Conservation (phyloP, 2,113 vertebrate species). For the Heterochromis multidens region DNA sequence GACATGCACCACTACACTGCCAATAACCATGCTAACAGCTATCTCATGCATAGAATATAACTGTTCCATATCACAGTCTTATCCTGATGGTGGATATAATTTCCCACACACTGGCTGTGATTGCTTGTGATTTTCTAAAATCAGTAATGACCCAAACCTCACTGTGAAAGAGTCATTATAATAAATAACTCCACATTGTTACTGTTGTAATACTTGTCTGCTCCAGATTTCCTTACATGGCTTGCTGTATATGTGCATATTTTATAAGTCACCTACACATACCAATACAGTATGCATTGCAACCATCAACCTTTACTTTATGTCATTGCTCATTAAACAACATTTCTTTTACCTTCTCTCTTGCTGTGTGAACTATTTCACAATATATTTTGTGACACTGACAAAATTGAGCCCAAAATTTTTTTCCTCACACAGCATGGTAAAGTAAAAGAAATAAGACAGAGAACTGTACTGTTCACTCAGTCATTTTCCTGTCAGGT, state of each 20-base stretch:
- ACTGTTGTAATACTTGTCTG: background rate
- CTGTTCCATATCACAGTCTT: background rate
- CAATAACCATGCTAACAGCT: conserved; percentile 1
- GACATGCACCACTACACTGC: background rate
- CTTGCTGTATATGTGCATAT: background rate
- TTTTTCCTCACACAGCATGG: background rate
- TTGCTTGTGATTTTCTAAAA: background rate
- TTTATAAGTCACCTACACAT: background rate
- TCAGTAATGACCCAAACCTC: background rate
- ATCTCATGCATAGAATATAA: conserved; percentile 24
- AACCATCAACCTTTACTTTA: background rate
- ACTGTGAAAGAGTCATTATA: background rate
- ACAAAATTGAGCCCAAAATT: background rate
- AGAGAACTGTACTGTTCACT: too few relatives aligned
- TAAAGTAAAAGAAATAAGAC: background rate
- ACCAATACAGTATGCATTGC: background rate
- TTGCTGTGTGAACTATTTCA: background rate
- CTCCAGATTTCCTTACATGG: background rate
- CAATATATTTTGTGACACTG: background rate
- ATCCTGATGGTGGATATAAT: background rate
- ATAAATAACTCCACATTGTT: background rate
- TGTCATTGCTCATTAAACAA: background rate
- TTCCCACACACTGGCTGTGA: background rate
- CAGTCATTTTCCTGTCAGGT: too few relatives aligned
- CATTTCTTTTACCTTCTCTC: background rate